Conservation (phyloP, 2,888 invertebrate genomes). For the Lymantria monacha region DNA sequence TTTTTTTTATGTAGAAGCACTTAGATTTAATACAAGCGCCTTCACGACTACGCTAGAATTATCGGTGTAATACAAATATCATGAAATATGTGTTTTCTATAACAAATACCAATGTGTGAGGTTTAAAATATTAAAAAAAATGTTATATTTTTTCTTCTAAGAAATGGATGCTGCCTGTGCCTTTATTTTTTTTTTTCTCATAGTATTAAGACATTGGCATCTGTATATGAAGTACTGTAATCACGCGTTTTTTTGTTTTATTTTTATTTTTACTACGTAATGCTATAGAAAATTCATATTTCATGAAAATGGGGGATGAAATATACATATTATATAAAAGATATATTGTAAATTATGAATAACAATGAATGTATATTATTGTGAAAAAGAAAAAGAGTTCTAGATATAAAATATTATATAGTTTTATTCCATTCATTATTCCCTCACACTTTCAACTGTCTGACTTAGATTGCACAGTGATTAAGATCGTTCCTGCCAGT, state of each 20-base stretch:
- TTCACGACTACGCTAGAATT: slow-evolving; percentile 20
- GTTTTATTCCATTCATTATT: background rate
- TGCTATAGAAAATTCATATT: slow-evolving; percentile 17
- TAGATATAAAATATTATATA: slow-evolving; percentile 41
- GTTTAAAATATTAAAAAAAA: too few species aligned
- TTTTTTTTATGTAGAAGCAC: slow-evolving; percentile 29
- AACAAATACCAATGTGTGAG: background rate
- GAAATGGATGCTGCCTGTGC: background rate
- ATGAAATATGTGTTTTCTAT: slow-evolving; percentile 13
- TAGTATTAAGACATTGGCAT: background rate
- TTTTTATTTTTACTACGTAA: slow-evolving; percentile 3
- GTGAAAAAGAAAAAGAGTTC: slow-evolving; percentile 45
- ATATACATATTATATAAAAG: slow-evolving; percentile 40
- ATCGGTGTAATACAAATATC: slow-evolving; percentile 19
- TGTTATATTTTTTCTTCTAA: background rate
- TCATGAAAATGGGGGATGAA: slow-evolving; percentile 15
- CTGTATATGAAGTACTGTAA: background rate
- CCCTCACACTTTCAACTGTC: too few species aligned
- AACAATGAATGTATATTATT: slow-evolving; percentile 47
- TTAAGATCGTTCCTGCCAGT: too few species aligned
- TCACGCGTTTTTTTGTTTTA: slow-evolving; percentile 3
- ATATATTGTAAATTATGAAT: slow-evolving; percentile 55
- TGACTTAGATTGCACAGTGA: too few species aligned
- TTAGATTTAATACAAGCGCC: slow-evolving; percentile 26
- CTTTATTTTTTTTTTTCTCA: background rate